Evolutionary conservation across 2,113 vertebrate species (phyloP), one percentile per base, ranked within the genome.

Genomic region (Andinoacara biseriatus): DNA sequence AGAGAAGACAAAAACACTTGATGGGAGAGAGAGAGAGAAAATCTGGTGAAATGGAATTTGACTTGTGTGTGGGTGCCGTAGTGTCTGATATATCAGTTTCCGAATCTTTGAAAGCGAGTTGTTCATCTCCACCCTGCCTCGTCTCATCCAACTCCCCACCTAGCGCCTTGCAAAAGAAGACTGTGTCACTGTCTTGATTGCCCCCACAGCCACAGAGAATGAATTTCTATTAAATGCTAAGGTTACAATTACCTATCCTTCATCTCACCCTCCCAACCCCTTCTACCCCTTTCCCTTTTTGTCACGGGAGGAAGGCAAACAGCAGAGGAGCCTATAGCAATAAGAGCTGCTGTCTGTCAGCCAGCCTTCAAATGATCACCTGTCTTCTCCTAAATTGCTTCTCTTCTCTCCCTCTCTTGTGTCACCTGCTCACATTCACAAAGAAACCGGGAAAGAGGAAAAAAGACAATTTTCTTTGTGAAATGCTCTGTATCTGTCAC

Each of bases 301-400:
- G 87, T 88, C 80, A 52, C 67, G 10, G 81, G 76, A 89, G 83
- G 87, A 87, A 86, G 69, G 90, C 77, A 93, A 90, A 92, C 89
- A 92, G 83, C 81, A 59, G 76, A 35, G 81, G 83, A 88, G 86
- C 82, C 92, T 86, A 74, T 83, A 83, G 93, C 93, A 95, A 91
- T 94, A 89, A 93, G 87, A 90, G 86, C 87, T 72, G 65, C 87
- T 83, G 89, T 87, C 93, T 92, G 92, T 95, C 94, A 95, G 86
- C 59, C 87, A 83, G 89, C 86, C 90, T 93, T 93, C 92, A 93
- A 95, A 95, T 88, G 89, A 94, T 96, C 95, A 95, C 92, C 90
- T 94, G 91, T 93, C 94, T 92, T 69, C 82, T 75, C 38, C 85
- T 58, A 91, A 85, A 94, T 89, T 95, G 89, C 92, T 86, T 92